A percentile compares a stretch with the other conserved stretches of the same genome.
Evolutionary conservation across 1,140 invertebrate genomes (phyloP).

Genomic region (Eriocheir sinensis): DNA sequence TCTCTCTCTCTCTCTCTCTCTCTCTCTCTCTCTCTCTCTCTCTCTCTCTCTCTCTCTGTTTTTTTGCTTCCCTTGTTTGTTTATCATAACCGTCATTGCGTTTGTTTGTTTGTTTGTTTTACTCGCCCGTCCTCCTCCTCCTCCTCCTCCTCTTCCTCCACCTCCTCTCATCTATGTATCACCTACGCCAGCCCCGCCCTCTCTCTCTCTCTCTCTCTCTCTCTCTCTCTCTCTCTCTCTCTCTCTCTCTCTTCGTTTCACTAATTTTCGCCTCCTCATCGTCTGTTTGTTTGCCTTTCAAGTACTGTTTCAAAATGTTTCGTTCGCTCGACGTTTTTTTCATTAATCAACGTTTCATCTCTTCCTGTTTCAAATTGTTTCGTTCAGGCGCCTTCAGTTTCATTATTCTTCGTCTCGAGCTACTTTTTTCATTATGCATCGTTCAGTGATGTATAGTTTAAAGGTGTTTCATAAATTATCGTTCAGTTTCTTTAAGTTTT

Average conservation of each 20-base stretch:
- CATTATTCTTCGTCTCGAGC: too few relatives aligned
- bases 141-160: not conserved
- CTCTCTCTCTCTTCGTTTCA: not conserved
- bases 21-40: too few relatives aligned
- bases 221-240: conserved; percentile 22
- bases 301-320: not conserved
- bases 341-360: too few relatives aligned
- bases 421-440: too few relatives aligned
- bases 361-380: too few relatives aligned
- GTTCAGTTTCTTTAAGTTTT: too few relatives aligned
- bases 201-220: conserved; percentile 22
- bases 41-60: too few relatives aligned
- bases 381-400: too few relatives aligned
- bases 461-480: too few relatives aligned
- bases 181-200: not conserved
- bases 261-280: not conserved
- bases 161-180: not conserved
- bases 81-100: not conserved
- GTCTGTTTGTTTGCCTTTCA: not conserved
- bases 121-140: not conserved
- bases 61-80: not conserved
- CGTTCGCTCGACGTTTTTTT: not conserved
- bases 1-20: too few relatives aligned
- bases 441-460: too few relatives aligned
- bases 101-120: not conserved